Conservation (phyloP, 2,113 vertebrate genomes). For the Brachionichthys hirsutus region DNA sequence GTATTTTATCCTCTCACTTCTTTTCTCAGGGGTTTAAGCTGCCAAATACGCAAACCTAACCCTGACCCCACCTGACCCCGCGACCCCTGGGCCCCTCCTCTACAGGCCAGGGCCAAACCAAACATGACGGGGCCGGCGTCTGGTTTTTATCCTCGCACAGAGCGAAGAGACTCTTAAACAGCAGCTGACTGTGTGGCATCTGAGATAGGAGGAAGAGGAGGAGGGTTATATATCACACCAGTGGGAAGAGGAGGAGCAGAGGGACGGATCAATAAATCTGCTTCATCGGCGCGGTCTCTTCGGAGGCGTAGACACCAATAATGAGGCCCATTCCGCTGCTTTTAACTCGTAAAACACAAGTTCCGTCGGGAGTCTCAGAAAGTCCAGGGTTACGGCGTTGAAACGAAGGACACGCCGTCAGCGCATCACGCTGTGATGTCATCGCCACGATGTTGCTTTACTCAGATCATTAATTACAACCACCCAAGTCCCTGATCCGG, state of each 20-base stretch:
- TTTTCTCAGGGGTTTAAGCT: constrained; percentile 22
- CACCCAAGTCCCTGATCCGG: too few relatives aligned
- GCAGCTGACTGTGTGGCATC: constrained; percentile 21
- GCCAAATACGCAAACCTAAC: constrained; percentile 34
- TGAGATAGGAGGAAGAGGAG: constrained; percentile 3
- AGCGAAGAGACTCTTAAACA: constrained; percentile 8
- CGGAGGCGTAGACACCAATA: background rate
- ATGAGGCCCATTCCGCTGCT: background rate
- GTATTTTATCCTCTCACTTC: background rate
- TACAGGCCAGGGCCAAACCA: constrained; percentile 24
- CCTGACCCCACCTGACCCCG: constrained; percentile 14
- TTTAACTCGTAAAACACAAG: background rate
- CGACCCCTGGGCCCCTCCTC: constrained; percentile 11
- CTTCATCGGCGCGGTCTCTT: background rate
- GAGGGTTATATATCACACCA: background rate
- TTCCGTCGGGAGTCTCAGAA: too few relatives aligned
- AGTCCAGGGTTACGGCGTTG: too few relatives aligned
- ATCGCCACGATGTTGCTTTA: too few relatives aligned
- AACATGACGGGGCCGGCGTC: constrained; percentile 21
- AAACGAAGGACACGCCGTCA: too few relatives aligned
- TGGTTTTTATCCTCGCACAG: constrained; percentile 34
- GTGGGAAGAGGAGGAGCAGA: background rate
- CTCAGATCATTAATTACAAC: too few relatives aligned
- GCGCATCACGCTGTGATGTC: too few relatives aligned
- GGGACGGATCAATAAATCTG: background rate